Conservation (phyloP, 1,140 invertebrate genomes). For the Daktulosphaira vitifoliae region DNA sequence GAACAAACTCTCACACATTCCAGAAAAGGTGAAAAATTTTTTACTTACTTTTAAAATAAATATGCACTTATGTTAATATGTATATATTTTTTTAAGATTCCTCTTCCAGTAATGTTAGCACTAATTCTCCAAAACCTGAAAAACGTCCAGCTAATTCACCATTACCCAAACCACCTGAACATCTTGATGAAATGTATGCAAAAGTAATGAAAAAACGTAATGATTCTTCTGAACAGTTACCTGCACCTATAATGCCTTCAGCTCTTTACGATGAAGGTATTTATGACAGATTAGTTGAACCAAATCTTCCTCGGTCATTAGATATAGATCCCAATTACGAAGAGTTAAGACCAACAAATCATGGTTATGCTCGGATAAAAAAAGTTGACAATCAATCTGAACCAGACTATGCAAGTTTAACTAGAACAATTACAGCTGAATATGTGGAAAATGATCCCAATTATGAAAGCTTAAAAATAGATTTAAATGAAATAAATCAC, state of each 20-base stretch:
- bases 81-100: constrained; percentile 57
- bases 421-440: constrained; percentile 28
- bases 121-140: constrained; percentile 72
- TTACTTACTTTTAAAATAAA: too few species aligned
- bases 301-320: neutral
- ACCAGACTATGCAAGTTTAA: constrained; percentile 39
- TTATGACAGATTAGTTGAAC: constrained; percentile 24
- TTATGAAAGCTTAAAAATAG: constrained; percentile 37
- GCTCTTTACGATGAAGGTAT: neutral
- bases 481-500: constrained; percentile 37
- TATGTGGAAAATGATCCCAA: constrained; percentile 36
- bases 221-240: constrained; percentile 7
- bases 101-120: constrained; percentile 64
- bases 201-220: constrained; percentile 66
- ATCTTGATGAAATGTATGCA: constrained; percentile 73
- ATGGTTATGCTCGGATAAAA: constrained; percentile 37
- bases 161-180: constrained; percentile 58
- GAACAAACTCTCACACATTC: constrained; percentile 9
- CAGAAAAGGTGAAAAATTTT: neutral
- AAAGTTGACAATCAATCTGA: constrained; percentile 36
- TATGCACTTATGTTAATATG: too few species aligned
- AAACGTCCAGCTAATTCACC: constrained; percentile 79
- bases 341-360: constrained; percentile 37
- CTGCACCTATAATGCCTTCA: neutral
- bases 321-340: constrained; percentile 40